Evolutionary conservation across 2,113 vertebrate species (phyloP), one percentile per base, ranked within the genome.

Genomic region (Seriola rivoliana): DNA sequence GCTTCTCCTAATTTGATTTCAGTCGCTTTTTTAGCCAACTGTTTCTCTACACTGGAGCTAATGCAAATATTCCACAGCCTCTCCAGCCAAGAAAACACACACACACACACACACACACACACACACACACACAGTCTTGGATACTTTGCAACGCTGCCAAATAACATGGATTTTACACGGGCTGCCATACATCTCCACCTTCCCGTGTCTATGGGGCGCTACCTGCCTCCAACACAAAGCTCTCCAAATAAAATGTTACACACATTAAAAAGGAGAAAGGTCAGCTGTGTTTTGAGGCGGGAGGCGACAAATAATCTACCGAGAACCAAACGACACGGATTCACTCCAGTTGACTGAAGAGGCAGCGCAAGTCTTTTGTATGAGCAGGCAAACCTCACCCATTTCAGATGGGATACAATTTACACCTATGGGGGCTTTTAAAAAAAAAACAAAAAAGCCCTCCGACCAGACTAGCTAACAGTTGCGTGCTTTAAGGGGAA

Each of bases 341-440:
- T 29, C 34, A 68, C 42, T 23, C n/a, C 78, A 14, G 65, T 16
- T 62, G 76, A 80, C 60, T 55, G 62, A 50, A 34, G 46, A 80
- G 78, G 78, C 48, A 66, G 76, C 75, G 23, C 80, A 75, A 75
- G 81, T 92, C 88, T 92, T 93, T 93, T 90, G 85, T 88, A 90
- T 64, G 73, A 38, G 21, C 76, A 67, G 19, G 70, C 84, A 82
- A 91, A 93, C 87, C 91, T 92, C 92, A 93, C 90, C 91, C 91
- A 80, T 87, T 85, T 82, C 74, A 69, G 23, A 69, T 71, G 67
- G 76, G 82, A 85, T 42, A 82, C 71, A 77, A 68, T 85, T 75
- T 88, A 64, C 88, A 91, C 88, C 90, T 81, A 79, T 63, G 52
- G 69, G 78, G 58, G 70, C 5, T 74, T 75, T 81, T 36, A 50